phyloP scores from a whole-genome alignment of 1,140 invertebrate genomes.

The Zeugodacus cucurbitae region DNA sequence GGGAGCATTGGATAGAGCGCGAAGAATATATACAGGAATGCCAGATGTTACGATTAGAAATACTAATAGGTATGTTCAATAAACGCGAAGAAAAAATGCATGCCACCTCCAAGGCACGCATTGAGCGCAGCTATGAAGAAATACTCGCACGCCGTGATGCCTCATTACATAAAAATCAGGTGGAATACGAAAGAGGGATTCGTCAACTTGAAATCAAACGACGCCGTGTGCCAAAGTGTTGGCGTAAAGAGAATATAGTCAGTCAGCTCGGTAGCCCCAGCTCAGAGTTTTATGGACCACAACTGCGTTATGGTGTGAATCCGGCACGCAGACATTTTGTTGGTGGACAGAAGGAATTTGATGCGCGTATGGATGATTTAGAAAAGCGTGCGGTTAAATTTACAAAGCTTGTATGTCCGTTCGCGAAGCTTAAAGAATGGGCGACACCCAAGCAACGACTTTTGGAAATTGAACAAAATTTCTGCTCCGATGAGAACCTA shows the following conservation, averaged over 20 bases:
- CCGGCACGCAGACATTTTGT: slow-evolving; percentile 66
- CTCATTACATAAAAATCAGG: slow-evolving; percentile 63
- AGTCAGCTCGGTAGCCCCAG: slow-evolving; percentile 66
- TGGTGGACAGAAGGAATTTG: slow-evolving; percentile 52
- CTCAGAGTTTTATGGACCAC: slow-evolving; percentile 69
- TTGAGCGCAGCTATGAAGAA: slow-evolving; percentile 60
- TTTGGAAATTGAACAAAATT: slow-evolving; percentile 59
- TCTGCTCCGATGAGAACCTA: slow-evolving; percentile 56
- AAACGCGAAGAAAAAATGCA: slow-evolving; percentile 62
- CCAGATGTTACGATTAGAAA: slow-evolving; percentile 69
- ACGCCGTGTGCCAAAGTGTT: slow-evolving; percentile 49
- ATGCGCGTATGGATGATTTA: slow-evolving; percentile 60
- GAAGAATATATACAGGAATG: slow-evolving; percentile 71
- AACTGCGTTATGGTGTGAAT: slow-evolving; percentile 68
- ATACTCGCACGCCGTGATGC: slow-evolving; percentile 63
- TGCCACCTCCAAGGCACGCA: slow-evolving; percentile 61
- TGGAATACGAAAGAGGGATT: slow-evolving; percentile 62
- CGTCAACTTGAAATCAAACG: slow-evolving; percentile 49
- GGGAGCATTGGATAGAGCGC: slow-evolving; percentile 62
- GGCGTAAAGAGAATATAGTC: slow-evolving; percentile 65
- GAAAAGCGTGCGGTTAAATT: slow-evolving; percentile 49
- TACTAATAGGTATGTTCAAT: slow-evolving; percentile 67
- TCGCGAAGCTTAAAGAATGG: slow-evolving; percentile 57
- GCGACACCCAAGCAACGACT: slow-evolving; percentile 56
- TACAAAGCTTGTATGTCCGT: slow-evolving; percentile 54